Conservation (phyloP, 2,113 vertebrate species). For the Fregetta grallaria region DNA sequence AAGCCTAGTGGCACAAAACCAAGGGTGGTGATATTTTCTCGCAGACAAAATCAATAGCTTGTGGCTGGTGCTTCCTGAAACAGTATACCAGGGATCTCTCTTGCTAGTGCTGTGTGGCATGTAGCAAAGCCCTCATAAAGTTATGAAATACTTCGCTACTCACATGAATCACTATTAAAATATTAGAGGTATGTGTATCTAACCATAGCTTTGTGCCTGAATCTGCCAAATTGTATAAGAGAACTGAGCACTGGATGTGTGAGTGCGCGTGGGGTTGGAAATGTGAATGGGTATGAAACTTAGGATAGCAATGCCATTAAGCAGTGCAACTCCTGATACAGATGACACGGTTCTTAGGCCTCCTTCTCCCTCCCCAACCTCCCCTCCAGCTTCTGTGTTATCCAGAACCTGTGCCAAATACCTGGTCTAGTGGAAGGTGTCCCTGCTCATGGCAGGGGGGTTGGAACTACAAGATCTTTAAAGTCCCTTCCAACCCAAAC, state of each 20-base stretch:
- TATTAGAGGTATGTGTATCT: slow-evolving; percentile 1
- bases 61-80: neutral
- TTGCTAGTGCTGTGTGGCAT: neutral
- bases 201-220: neutral
- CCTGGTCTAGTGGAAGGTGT: neutral
- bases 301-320: neutral
- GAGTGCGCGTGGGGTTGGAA: neutral
- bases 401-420: neutral
- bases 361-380: neutral
- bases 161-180: slow-evolving; percentile 20
- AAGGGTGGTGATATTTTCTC: neutral
- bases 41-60: neutral
- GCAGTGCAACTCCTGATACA: neutral
- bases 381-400: neutral
- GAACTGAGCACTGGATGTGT: neutral
- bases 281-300: neutral
- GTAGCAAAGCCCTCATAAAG: neutral
- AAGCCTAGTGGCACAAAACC: neutral
- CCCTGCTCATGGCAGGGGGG: neutral
- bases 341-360: neutral
- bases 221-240: neutral
- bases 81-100: neutral
- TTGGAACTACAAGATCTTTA: neutral
- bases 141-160: slow-evolving; percentile 1
- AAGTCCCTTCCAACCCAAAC: neutral